These are phyloP conservation scores for Tonatia bakeri DNA, from an alignment of 2,113 vertebrate genomes.

Conservation along the genomic window DNA sequence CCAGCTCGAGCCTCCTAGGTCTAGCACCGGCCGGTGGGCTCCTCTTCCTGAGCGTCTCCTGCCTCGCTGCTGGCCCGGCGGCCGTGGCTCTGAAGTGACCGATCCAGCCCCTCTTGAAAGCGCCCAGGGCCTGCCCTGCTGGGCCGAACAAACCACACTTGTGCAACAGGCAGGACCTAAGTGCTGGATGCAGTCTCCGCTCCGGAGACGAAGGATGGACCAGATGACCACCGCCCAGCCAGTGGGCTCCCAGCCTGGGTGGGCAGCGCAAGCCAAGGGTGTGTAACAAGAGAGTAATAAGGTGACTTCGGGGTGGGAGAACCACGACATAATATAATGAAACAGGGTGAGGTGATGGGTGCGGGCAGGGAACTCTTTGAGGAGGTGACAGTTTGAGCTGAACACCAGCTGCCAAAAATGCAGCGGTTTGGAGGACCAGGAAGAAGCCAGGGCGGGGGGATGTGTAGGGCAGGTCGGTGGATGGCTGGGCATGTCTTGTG, in stretches of 20 bases:
- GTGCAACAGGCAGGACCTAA: background rate
- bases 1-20: background rate
- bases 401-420: background rate
- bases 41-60: too few relatives aligned
- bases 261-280: too few relatives aligned
- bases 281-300: background rate
- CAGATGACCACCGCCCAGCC: background rate
- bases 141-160: too few relatives aligned
- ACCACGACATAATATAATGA: background rate
- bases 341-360: background rate
- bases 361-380: background rate
- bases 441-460: background rate
- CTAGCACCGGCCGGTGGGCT: background rate
- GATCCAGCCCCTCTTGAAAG: too few relatives aligned
- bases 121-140: background rate
- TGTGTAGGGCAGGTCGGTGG: too few relatives aligned
- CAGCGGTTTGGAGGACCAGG: background rate
- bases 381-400: background rate
- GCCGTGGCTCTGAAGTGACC: accelerated
- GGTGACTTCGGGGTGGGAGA: background rate
- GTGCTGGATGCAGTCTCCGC: background rate
- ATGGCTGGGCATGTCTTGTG: too few relatives aligned
- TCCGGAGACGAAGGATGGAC: background rate
- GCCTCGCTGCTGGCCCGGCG: too few relatives aligned
- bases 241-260: background rate